Percentiles rank a stretch among this genome's conserved stretches.
These are phyloP conservation scores for Myrmophylax atrothorax DNA, from an alignment of 2,113 vertebrate species.

Conservation along the genomic window DNA sequence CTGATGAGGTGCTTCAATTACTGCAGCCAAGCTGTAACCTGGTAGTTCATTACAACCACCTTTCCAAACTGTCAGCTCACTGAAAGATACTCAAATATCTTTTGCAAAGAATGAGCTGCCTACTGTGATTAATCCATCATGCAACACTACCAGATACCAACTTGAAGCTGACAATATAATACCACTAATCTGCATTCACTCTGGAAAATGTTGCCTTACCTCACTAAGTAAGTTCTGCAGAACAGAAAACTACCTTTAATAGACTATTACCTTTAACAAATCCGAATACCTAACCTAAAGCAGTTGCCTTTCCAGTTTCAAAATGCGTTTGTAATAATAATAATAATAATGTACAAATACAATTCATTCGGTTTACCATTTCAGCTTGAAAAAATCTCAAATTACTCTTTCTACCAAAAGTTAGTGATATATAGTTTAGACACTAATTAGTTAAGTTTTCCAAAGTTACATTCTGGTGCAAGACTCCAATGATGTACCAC, in stretches of 20 bases:
- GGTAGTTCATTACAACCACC: neutral
- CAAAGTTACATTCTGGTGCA: neutral
- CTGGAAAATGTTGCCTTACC: neutral
- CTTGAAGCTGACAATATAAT: slow-evolving; percentile 2
- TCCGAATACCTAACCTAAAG: neutral
- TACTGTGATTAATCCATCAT: slow-evolving; percentile 46
- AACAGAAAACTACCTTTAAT: neutral
- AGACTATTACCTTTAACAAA: neutral
- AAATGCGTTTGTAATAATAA: slow-evolving; percentile 17
- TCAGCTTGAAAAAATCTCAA: neutral
- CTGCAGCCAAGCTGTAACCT: neutral
- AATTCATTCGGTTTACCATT: neutral
- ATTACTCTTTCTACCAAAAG: neutral
- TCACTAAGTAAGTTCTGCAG: neutral
- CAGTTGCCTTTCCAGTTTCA: slow-evolving; percentile 14
- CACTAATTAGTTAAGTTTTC: neutral
- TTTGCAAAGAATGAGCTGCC: neutral
- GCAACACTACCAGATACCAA: neutral
- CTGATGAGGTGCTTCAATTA: slow-evolving; percentile 55
- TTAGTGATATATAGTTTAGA: neutral
- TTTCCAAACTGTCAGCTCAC: slow-evolving; percentile 44
- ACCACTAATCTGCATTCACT: neutral
- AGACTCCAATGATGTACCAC: neutral
- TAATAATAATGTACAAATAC: neutral
- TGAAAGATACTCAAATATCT: slow-evolving; percentile 1